These are phyloP conservation scores for Leptinotarsa texana DNA, from an alignment of 1,140 invertebrate species.

Conservation along the genomic window DNA sequence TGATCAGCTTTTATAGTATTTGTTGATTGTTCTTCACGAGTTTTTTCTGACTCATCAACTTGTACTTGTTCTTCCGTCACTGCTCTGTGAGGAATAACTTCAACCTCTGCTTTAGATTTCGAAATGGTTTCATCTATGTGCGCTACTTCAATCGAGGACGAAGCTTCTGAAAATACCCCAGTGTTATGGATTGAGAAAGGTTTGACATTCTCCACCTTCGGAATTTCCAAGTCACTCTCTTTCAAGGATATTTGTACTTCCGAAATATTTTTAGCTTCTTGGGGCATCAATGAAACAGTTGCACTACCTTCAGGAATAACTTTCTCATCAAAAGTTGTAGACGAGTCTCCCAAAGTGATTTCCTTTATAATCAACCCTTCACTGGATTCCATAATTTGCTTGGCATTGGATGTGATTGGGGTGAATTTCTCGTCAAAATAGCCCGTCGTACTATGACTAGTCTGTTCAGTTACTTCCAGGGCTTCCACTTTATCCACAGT, in stretches of 20 bases:
- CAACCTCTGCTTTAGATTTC: conserved; percentile 24
- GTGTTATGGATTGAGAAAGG: conserved; percentile 44
- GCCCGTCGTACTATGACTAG: neutral
- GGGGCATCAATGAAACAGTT: neutral
- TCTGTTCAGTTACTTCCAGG: conserved; percentile 19
- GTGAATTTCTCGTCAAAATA: conserved; percentile 18
- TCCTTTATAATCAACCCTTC: conserved; percentile 10
- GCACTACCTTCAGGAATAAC: conserved; percentile 9
- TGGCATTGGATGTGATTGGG: conserved; percentile 13
- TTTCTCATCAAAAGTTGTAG: neutral
- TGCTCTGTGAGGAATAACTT: conserved; percentile 27
- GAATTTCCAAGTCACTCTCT: neutral
- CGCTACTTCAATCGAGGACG: conserved; percentile 53
- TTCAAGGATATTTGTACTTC: conserved; percentile 13
- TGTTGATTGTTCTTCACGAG: conserved; percentile 7
- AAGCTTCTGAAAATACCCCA: conserved; percentile 60
- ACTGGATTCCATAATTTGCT: neutral
- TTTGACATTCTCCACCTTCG: neutral
- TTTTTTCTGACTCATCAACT: conserved; percentile 34
- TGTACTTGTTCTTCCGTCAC: conserved; percentile 24
- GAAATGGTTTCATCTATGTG: conserved; percentile 25
- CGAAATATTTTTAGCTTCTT: conserved; percentile 22
- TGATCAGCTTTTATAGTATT: conserved; percentile 55
- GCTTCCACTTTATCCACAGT: conserved; percentile 16
- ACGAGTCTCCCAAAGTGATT: conserved; percentile 12